Conservation (phyloP, 2,888 invertebrate genomes). For the Sialis fuliginosa region DNA sequence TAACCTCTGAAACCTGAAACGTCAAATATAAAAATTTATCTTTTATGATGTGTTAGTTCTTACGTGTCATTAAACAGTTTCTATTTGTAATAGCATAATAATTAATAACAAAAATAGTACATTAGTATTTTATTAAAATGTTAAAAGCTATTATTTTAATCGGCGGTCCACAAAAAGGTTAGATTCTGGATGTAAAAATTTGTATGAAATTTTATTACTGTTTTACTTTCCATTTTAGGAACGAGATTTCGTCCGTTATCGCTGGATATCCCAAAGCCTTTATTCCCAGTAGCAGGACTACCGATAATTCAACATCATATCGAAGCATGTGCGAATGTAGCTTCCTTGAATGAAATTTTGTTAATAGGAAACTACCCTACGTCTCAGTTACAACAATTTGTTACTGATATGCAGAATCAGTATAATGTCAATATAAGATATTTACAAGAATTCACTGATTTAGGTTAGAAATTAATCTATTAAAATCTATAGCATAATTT, state of each 20-base stretch:
- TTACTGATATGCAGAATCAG: slow-evolving; percentile 66
- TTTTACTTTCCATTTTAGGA: slow-evolving; percentile 37
- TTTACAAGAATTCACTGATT: slow-evolving; percentile 82
- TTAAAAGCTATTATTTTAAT: slow-evolving; percentile 79
- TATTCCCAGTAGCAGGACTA: slow-evolving; percentile 92
- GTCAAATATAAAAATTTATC: too few relatives aligned
- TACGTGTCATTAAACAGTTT: too few relatives aligned
- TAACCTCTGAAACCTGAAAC: too few relatives aligned
- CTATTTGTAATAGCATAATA: too few relatives aligned
- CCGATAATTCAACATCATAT: slow-evolving; percentile 96
- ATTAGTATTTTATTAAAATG: slow-evolving; percentile 25
- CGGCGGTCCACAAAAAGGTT: slow-evolving; percentile 91
- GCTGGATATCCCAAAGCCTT: slow-evolving; percentile 90
- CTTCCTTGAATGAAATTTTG: slow-evolving; percentile 74
- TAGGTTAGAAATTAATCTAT: slow-evolving; percentile 19
- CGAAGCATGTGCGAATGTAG: slow-evolving; percentile 70
- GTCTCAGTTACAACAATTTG: slow-evolving; percentile 70
- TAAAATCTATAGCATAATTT: background rate
- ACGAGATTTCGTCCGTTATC: slow-evolving; percentile 94
- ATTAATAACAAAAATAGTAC: too few relatives aligned
- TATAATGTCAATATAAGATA: slow-evolving; percentile 78
- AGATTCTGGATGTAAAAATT: slow-evolving; percentile 7
- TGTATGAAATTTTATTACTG: slow-evolving; percentile 2
- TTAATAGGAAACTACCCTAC: slow-evolving; percentile 86
- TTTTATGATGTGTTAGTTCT: too few relatives aligned